phyloP scores from a whole-genome alignment of 1,140 invertebrate genomes.

The Polypedilum vanderplanki region DNA sequence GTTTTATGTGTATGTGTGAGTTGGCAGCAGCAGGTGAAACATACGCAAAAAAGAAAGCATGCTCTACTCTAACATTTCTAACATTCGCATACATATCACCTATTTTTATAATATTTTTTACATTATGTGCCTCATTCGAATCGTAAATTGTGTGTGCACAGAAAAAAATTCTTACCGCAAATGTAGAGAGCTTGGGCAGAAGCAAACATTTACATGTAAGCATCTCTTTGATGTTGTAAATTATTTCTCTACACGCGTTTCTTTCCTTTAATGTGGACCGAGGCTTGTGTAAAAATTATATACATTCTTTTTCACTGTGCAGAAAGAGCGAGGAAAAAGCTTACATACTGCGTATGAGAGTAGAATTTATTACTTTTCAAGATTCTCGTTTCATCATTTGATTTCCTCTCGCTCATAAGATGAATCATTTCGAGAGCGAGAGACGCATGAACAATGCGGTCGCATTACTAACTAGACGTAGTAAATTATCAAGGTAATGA shows the following conservation, averaged over 20 bases:
- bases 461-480: conserved; percentile 13
- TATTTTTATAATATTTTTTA: neutral
- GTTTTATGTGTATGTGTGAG: conserved; percentile 2
- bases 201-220: neutral
- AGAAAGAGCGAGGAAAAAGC: neutral
- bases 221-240: neutral
- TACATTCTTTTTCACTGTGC: neutral
- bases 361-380: neutral
- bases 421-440: neutral
- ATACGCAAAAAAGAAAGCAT: neutral
- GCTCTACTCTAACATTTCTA: neutral
- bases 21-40: neutral
- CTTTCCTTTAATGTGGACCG: neutral
- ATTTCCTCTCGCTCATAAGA: neutral
- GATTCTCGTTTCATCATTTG: neutral
- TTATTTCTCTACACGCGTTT: neutral
- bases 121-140: neutral
- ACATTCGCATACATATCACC: conserved; percentile 16
- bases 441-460: conserved; percentile 9
- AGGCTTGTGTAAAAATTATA: neutral
- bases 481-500: too few species aligned
- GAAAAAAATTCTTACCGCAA: neutral
- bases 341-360: neutral
- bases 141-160: conserved; percentile 17
- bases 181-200: neutral